phyloP scores from a whole-genome alignment of 2,888 invertebrate genomes.

The Nephrotoma guestfalica region DNA sequence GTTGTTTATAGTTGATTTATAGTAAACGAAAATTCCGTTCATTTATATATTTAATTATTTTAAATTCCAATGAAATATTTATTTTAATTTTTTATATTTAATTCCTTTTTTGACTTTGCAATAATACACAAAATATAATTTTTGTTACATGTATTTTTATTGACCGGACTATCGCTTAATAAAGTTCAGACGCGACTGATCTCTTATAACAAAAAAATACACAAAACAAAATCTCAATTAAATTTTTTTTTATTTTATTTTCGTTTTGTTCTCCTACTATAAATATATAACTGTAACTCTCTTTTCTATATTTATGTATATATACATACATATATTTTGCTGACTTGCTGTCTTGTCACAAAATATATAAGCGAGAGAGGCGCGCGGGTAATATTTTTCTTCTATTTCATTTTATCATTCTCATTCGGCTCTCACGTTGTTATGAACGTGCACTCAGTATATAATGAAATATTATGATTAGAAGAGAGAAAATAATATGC shows the following conservation, averaged over 20 bases:
- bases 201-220: background rate
- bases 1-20: background rate
- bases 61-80: background rate
- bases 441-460: background rate
- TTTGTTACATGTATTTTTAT: background rate
- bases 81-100: background rate
- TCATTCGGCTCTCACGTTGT: background rate
- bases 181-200: constrained; percentile 4
- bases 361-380: background rate
- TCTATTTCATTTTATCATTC: background rate
- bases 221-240: background rate
- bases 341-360: background rate
- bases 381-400: background rate
- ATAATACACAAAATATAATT: background rate
- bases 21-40: background rate
- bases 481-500: background rate
- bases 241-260: background rate
- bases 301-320: background rate
- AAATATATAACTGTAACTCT: background rate
- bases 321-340: background rate
- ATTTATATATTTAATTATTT: background rate
- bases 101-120: background rate
- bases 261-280: background rate
- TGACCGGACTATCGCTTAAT: constrained; percentile 3
- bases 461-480: background rate